Percentiles rank a stretch among this genome's conserved stretches.
phyloP scores from a whole-genome alignment of 2,888 invertebrate species.

The Andricus quercusramuli region DNA sequence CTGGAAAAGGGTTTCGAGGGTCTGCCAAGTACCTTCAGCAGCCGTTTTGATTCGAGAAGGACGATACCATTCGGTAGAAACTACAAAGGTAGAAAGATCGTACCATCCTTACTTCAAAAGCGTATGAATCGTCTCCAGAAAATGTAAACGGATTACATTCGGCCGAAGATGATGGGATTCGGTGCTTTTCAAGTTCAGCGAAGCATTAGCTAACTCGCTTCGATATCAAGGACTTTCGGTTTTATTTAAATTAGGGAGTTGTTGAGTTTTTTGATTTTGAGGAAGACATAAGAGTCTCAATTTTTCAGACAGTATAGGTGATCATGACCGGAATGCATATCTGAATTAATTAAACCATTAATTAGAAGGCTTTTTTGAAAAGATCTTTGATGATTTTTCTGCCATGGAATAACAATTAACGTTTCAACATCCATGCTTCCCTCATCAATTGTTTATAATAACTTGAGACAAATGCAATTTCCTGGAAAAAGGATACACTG shows the following conservation, averaged over 20 bases:
- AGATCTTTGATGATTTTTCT: too few relatives aligned
- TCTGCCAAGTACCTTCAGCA: slow-evolving; percentile 59
- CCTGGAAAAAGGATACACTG: too few relatives aligned
- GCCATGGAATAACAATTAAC: too few relatives aligned
- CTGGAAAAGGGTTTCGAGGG: slow-evolving; percentile 60
- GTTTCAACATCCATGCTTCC: too few relatives aligned
- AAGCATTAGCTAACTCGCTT: background rate
- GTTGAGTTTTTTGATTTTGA: background rate
- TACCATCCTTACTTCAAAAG: background rate
- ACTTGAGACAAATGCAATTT: too few relatives aligned
- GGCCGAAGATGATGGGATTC: background rate
- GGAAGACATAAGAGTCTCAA: too few relatives aligned
- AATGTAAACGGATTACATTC: slow-evolving; percentile 6
- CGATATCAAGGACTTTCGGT: background rate
- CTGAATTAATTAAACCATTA: too few relatives aligned
- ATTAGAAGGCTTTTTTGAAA: too few relatives aligned
- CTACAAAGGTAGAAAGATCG: slow-evolving; percentile 44
- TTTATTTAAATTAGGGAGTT: background rate
- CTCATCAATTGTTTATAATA: too few relatives aligned
- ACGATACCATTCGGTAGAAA: slow-evolving; percentile 47
- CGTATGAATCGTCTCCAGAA: background rate
- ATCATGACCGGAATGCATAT: too few relatives aligned
- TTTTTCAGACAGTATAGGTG: too few relatives aligned
- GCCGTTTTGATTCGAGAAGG: slow-evolving; percentile 45
- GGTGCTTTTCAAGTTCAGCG: background rate